A percentile compares a stretch with the other conserved stretches of the same genome.
Evolutionary conservation across 2,888 invertebrate genomes (phyloP).

Genomic region (Nymphalis urticae): DNA sequence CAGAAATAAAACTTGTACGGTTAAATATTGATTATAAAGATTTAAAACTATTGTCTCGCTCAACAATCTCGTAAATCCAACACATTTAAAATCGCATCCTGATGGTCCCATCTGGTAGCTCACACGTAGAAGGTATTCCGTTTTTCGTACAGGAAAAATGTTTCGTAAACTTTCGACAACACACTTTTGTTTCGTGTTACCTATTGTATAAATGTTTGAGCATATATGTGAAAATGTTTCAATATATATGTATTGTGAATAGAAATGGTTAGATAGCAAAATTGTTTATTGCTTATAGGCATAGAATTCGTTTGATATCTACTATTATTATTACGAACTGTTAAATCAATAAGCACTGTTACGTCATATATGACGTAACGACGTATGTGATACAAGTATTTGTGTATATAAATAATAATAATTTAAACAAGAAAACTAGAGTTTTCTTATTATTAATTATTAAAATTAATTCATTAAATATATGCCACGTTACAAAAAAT

Average conservation of each 20-base stretch:
- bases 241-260: neutral
- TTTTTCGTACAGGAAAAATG: conserved; percentile 20
- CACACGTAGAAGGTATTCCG: conserved; percentile 32
- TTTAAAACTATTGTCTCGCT: neutral
- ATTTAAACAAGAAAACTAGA: too few relatives aligned
- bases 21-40: neutral
- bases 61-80: conserved; percentile 19
- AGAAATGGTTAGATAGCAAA: too few relatives aligned
- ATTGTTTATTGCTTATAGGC: too few relatives aligned
- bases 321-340: neutral
- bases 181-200: neutral
- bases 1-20: too few relatives aligned
- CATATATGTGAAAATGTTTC: neutral
- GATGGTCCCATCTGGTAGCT: conserved; percentile 34
- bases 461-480: too few relatives aligned
- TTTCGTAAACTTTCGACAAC: conserved; percentile 26
- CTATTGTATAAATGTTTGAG: neutral
- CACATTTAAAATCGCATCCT: conserved; percentile 27
- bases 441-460: too few relatives aligned
- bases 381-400: too few relatives aligned
- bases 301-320: neutral
- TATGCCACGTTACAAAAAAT: too few relatives aligned
- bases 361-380: too few relatives aligned
- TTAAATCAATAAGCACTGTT: too few relatives aligned
- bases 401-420: too few relatives aligned